These are phyloP conservation scores for Musca domestica DNA, from an alignment of 1,140 invertebrate genomes.

Conservation along the genomic window DNA sequence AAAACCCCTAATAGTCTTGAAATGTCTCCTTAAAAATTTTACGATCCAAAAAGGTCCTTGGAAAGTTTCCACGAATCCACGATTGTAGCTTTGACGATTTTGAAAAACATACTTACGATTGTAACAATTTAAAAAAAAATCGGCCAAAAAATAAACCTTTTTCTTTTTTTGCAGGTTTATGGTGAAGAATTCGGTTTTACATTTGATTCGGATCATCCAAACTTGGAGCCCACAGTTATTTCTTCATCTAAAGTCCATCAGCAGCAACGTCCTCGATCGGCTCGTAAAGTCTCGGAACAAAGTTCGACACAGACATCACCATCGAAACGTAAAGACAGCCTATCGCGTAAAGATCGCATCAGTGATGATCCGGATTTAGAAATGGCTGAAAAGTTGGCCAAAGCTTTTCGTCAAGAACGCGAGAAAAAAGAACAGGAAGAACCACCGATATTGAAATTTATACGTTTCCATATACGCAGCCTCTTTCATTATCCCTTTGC, in stretches of 20 bases:
- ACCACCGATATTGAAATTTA: constrained; percentile 75
- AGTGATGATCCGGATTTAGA: constrained; percentile 51
- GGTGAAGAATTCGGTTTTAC: constrained; percentile 80
- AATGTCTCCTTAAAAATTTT: no score
- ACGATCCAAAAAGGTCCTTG: no score
- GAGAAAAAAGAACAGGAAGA: constrained; percentile 62
- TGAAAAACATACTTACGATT: no score
- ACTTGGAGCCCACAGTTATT: constrained; percentile 36
- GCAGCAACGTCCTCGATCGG: constrained; percentile 37
- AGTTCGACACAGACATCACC: constrained; percentile 72
- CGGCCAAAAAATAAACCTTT: no score
- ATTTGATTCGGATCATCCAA: constrained; percentile 51
- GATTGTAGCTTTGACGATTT: no score
- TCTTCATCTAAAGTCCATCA: constrained; percentile 35
- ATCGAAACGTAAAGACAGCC: constrained; percentile 71
- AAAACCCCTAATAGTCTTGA: no score
- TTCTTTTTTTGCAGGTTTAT: constrained; percentile 66
- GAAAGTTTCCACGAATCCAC: no score
- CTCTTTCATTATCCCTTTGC: constrained; percentile 90
- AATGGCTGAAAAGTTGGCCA: constrained; percentile 46
- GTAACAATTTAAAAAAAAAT: no score
- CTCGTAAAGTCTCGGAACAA: constrained; percentile 74
- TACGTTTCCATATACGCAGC: constrained; percentile 77
- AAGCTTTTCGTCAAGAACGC: constrained; percentile 46
- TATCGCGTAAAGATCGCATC: constrained; percentile 66